Conservation (phyloP, 1,140 invertebrate genomes). For the Hetaerina americana region DNA sequence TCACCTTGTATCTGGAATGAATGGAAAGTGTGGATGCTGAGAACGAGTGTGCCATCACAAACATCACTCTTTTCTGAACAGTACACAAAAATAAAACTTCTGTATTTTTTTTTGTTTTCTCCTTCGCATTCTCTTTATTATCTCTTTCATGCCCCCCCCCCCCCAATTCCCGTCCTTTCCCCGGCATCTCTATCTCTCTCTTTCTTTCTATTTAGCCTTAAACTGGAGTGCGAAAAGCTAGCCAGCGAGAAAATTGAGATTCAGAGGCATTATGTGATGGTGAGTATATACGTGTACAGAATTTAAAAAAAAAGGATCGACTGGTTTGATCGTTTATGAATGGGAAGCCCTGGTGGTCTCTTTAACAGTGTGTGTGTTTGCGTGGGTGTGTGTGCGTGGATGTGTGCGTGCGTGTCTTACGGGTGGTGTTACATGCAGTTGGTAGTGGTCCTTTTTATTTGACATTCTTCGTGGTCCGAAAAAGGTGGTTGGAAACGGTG, state of each 20-base stretch:
- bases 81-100: not conserved
- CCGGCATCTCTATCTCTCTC: too few species aligned
- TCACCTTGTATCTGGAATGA: not conserved
- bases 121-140: not conserved
- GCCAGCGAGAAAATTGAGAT: conserved; percentile 97
- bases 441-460: too few species aligned
- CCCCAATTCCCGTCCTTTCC: not conserved
- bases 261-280: conserved; percentile 97
- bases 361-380: not conserved
- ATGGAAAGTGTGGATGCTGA: not conserved
- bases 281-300: conserved; percentile 39
- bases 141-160: not conserved
- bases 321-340: too few species aligned
- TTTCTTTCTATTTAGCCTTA: conserved; percentile 41
- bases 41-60: not conserved
- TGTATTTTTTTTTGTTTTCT: not conserved
- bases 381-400: not conserved
- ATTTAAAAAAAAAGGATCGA: too few species aligned
- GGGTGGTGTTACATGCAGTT: too few species aligned
- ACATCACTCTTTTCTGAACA: not conserved
- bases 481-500: too few species aligned
- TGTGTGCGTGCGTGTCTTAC: not conserved
- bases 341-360: not conserved
- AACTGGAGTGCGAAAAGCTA: conserved; percentile 90
- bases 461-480: too few species aligned